These are phyloP conservation scores for Dascyllus trimaculatus DNA, from an alignment of 2,113 vertebrate species.

Conservation along the genomic window DNA sequence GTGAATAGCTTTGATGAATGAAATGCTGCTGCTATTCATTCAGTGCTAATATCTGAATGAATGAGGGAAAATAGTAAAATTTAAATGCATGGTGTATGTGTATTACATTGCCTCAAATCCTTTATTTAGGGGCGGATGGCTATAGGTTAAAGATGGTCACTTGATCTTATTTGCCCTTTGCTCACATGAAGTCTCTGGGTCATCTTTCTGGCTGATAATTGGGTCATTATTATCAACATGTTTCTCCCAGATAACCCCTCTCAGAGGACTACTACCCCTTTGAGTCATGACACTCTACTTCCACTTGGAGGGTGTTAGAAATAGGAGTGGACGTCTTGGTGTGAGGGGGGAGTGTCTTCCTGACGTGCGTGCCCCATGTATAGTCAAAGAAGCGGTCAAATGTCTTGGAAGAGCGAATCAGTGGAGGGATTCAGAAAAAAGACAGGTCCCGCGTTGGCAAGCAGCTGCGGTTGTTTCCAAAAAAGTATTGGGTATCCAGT, in stretches of 20 bases:
- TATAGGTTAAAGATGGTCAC: not conserved
- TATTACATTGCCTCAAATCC: not conserved
- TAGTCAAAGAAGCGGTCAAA: conserved; percentile 89
- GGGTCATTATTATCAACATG: conserved; percentile 17
- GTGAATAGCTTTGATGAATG: conserved; percentile 47
- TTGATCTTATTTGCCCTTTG: not conserved
- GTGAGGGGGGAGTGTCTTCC: conserved; percentile 56
- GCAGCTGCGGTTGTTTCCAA: conserved; percentile 85
- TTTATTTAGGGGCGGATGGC: not conserved
- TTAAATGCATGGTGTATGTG: not conserved
- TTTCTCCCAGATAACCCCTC: conserved; percentile 24
- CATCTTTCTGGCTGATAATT: conserved; percentile 22
- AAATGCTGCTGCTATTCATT: not conserved
- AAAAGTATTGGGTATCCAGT: conserved; percentile 92
- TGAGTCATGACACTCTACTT: conserved; percentile 43
- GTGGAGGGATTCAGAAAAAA: conserved; percentile 83
- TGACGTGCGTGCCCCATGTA: conserved; percentile 86
- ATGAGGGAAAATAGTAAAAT: not conserved
- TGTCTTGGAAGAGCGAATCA: conserved; percentile 89
- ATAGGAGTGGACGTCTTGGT: conserved; percentile 78
- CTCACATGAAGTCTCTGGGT: not conserved
- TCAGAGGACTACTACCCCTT: conserved; percentile 24
- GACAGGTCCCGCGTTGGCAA: conserved; percentile 73
- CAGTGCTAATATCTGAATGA: not conserved
- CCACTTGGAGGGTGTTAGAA: conserved; percentile 76